phyloP scores from a whole-genome alignment of 2,797 vertebrate genomes.

The Clarias fuscus region DNA sequence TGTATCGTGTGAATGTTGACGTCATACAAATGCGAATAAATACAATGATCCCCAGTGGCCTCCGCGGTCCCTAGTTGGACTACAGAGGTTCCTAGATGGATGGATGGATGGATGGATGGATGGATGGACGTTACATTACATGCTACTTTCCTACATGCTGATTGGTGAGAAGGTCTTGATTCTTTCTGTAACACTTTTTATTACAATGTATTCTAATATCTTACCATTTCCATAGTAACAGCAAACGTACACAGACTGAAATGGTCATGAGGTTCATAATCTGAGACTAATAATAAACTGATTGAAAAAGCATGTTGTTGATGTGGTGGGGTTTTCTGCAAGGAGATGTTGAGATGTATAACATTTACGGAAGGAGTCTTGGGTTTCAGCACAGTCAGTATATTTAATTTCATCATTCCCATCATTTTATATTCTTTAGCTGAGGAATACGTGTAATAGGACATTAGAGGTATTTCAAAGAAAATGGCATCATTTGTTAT shows the following conservation, averaged over 20 bases:
- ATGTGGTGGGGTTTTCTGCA: neutral
- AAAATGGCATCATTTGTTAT: neutral
- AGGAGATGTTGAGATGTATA: neutral
- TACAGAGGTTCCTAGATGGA: too few species aligned
- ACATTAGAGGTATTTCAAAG: neutral
- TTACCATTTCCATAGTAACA: neutral
- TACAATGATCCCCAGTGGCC: too few species aligned
- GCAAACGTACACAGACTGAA: neutral
- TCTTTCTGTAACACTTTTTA: neutral
- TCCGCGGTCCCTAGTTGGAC: too few species aligned
- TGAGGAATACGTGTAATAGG: neutral
- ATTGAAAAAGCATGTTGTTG: neutral
- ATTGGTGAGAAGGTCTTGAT: neutral
- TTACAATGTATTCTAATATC: neutral
- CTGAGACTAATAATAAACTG: neutral
- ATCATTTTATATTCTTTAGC: neutral
- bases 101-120: too few species aligned
- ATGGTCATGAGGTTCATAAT: neutral
- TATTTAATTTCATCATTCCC: neutral
- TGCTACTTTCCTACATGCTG: too few species aligned
- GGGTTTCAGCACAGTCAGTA: neutral
- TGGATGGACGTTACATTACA: too few species aligned
- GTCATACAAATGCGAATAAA: too few species aligned
- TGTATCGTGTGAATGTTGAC: too few species aligned
- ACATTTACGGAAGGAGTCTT: neutral